These are phyloP conservation scores for Nymphalis c-album DNA, from an alignment of 2,888 invertebrate genomes.

Conservation along the genomic window DNA sequence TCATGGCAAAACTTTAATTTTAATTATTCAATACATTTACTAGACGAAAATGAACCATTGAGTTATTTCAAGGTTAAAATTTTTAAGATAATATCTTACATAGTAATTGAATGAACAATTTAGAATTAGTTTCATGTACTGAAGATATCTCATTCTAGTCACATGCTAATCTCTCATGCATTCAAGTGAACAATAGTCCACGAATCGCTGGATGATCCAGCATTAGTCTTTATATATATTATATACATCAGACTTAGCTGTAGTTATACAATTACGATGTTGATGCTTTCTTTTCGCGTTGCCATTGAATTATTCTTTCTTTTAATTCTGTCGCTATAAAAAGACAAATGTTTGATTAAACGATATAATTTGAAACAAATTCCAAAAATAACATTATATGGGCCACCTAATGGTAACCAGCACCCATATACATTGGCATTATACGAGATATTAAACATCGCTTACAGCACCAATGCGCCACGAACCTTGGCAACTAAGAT, in stretches of 20 bases:
- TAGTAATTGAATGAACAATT: slow-evolving; percentile 10
- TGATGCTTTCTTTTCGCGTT: slow-evolving; percentile 86
- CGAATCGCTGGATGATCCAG: slow-evolving; percentile 62
- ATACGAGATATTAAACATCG: no score
- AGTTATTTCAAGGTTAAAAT: slow-evolving; percentile 11
- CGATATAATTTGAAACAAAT: slow-evolving; percentile 8
- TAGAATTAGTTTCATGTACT: slow-evolving; percentile 3
- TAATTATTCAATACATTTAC: slow-evolving; percentile 4
- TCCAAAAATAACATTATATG: no score
- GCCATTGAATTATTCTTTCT: slow-evolving; percentile 93
- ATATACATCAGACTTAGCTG: slow-evolving; percentile 77
- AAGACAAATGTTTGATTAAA: slow-evolving; percentile 16
- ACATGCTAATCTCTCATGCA: slow-evolving; percentile 65
- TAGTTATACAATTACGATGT: slow-evolving; percentile 66
- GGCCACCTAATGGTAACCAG: no score
- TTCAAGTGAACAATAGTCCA: slow-evolving; percentile 72
- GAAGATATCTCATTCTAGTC: slow-evolving; percentile 13
- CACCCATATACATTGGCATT: no score
- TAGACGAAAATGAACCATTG: slow-evolving; percentile 13
- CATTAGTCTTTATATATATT: slow-evolving; percentile 67
- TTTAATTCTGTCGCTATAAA: slow-evolving; percentile 90
- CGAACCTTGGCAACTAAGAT: no score
- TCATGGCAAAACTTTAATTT: not conserved
- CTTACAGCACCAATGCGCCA: no score
- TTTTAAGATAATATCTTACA: slow-evolving; percentile 17